These are phyloP conservation scores for Aleadryas rufinucha DNA, from an alignment of 2,113 vertebrate genomes.

Conservation along the genomic window DNA sequence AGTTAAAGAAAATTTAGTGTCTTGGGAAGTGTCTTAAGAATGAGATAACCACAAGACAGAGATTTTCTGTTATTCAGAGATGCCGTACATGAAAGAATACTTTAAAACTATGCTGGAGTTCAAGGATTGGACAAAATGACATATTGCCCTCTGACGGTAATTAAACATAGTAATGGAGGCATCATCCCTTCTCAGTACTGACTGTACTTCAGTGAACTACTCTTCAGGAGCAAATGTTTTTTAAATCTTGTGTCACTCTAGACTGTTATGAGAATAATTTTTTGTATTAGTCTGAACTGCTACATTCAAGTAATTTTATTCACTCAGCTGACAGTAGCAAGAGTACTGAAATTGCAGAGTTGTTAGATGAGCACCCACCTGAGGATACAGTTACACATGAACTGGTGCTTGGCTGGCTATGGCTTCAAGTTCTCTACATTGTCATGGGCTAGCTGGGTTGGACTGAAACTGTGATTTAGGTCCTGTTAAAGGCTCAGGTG, in stretches of 20 bases:
- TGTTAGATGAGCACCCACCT: background rate
- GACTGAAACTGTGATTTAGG: background rate
- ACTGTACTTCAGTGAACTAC: background rate
- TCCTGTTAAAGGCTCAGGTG: background rate
- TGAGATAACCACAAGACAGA: background rate
- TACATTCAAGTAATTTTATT: background rate
- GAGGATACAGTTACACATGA: background rate
- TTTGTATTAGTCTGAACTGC: background rate
- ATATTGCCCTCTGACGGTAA: background rate
- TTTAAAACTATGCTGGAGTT: background rate
- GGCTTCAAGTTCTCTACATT: background rate
- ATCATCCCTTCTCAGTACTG: background rate
- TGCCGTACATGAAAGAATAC: background rate
- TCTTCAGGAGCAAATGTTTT: background rate
- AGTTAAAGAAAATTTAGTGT: background rate
- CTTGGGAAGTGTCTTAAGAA: background rate
- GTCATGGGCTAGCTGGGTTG: background rate
- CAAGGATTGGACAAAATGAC: background rate
- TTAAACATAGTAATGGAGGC: background rate
- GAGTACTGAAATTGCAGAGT: background rate
- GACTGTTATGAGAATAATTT: background rate
- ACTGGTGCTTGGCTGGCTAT: background rate
- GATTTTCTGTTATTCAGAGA: background rate
- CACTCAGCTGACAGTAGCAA: background rate
- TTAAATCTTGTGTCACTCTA: background rate